A percentile compares a stretch with the other conserved stretches of the same genome.
Evolutionary conservation across 2,797 vertebrate genomes (phyloP).

Genomic region (Esox masquinongy): DNA sequence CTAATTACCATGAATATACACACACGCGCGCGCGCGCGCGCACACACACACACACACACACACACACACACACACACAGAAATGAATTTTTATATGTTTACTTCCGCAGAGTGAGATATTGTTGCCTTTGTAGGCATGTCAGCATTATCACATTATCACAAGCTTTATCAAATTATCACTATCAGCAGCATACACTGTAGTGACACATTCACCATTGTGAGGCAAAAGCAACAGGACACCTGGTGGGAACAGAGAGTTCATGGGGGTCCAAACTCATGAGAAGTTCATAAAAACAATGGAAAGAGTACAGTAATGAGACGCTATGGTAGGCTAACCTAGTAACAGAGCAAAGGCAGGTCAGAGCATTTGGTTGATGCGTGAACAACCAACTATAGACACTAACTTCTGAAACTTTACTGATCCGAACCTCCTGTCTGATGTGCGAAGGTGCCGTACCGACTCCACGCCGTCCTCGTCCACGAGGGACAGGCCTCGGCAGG

Average conservation of each 20-base stretch:
- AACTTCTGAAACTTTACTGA: background rate
- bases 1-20: background rate
- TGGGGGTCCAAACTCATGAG: background rate
- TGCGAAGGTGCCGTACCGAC: constrained; percentile 87
- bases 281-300: background rate
- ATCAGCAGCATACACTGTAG: background rate
- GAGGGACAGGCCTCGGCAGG: constrained; percentile 96
- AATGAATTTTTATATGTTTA: background rate
- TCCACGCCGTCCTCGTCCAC: constrained; percentile 93
- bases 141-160: background rate
- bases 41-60: background rate
- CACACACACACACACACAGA: background rate
- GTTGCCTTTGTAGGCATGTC: background rate
- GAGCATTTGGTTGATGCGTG: background rate
- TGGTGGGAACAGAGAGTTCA: background rate
- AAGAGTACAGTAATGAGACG: background rate
- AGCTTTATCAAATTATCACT: no score
- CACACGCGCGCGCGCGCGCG: no score
- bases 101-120: background rate
- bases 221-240: no score
- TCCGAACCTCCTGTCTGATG: constrained; percentile 8
- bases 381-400: background rate
- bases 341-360: background rate
- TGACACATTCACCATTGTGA: no score
- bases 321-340: background rate